phyloP scores from a whole-genome alignment of 2,113 vertebrate genomes.

The Merops nubicus region DNA sequence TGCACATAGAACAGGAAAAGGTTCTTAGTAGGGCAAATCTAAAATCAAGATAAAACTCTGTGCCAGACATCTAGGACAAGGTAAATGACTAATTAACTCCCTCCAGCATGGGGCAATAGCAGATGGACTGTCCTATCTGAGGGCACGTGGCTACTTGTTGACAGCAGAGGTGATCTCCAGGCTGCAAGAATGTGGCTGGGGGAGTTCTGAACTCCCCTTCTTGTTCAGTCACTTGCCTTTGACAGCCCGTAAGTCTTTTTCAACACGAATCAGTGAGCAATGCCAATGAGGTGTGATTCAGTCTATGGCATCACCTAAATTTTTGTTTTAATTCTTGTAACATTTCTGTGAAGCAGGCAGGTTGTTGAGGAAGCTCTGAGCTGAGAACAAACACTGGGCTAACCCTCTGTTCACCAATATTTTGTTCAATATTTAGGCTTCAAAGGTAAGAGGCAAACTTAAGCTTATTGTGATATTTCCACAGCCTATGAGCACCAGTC shows the following conservation, averaged over 20 bases:
- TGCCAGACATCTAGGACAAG: slow-evolving; percentile 26
- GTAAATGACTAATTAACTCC: background rate
- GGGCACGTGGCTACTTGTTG: background rate
- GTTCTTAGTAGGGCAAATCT: slow-evolving; percentile 7
- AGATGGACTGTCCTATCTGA: background rate
- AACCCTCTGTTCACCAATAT: background rate
- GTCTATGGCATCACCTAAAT: background rate
- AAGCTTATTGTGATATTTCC: background rate
- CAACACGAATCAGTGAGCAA: background rate
- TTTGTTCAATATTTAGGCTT: background rate
- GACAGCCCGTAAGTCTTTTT: background rate
- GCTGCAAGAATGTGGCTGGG: slow-evolving; percentile 14
- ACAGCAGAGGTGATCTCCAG: background rate
- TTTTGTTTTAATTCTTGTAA: background rate
- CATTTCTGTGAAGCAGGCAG: background rate
- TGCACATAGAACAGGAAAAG: slow-evolving; percentile 1
- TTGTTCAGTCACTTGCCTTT: background rate
- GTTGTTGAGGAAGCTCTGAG: background rate
- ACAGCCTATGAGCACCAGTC: background rate
- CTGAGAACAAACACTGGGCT: background rate
- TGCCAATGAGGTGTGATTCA: background rate
- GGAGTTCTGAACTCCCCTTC: background rate
- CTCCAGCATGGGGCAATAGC: background rate
- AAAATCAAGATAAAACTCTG: background rate
- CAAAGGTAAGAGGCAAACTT: background rate